Evolutionary conservation across 2,888 invertebrate species (phyloP), one percentile per base, ranked within the genome.

Genomic region (Dynastes tityus): DNA sequence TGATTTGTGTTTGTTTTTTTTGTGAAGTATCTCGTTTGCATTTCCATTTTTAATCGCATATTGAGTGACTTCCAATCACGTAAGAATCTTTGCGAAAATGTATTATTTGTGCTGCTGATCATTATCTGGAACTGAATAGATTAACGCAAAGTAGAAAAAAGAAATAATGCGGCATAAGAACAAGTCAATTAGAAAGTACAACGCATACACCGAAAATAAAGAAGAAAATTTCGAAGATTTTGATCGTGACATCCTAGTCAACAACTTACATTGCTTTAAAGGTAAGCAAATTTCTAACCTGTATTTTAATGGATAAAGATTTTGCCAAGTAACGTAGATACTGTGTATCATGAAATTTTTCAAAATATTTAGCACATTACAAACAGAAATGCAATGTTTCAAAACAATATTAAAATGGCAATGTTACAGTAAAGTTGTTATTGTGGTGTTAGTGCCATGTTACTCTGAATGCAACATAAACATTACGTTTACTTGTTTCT

Each of bases 131-230:
- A 61, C 27, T 29, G 29, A 61, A 4, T 6, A 61, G 9, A 29
- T 61, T 61, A 29, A 13, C 29, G 61, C 22, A 16, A 61, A 61
- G 61, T 27, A 61, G 27, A 27, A 61, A 37, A 61, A 55, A 53
- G 53, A 71, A 73, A 73, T 61, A 53, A 79, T 78, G 78, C 63
- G 78, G 61, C 77, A 80, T 61, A 76, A 67, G 79, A 79, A 79
- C 61, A 79, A 79, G 67, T 68, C 75, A n/a, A 79, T 79, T 76
- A 79, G 76, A 77, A 77, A 79, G 32, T 79, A 77, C 58, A 74
- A 77, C 73, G 68, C 77, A n/a, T 73, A 65, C 51, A 58, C 73
- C 58, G 79, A 77, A 58, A 79, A 77, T 58, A 76, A 73, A 61
- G 71, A 77, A 61, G 75, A 77, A 53, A 61, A 77, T 61, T 74